Evolutionary conservation across 1,140 invertebrate species (phyloP).

Genomic region (Ladona fulva): DNA sequence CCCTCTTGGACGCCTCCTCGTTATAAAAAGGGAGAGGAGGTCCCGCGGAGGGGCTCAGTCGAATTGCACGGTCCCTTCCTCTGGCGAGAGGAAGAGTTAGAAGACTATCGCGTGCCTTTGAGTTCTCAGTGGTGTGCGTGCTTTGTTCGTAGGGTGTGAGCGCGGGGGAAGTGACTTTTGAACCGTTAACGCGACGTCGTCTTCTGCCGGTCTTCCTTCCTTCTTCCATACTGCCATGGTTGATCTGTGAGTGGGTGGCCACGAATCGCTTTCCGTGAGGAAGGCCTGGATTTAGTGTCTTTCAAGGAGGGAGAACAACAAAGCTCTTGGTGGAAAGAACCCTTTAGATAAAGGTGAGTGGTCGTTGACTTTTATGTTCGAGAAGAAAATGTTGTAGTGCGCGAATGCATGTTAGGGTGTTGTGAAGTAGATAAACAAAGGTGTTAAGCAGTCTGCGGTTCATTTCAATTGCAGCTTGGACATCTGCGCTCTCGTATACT

Average conservation of each 20-base stretch:
- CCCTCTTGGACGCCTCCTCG: neutral
- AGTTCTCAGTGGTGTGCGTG: neutral
- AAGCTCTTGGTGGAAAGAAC: neutral
- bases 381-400: too few relatives aligned
- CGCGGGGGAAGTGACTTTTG: neutral
- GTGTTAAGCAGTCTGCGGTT: too few relatives aligned
- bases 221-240: neutral
- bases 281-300: neutral
- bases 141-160: neutral
- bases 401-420: too few relatives aligned
- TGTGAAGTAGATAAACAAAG: too few relatives aligned
- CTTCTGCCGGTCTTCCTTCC: neutral
- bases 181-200: constrained; percentile 3
- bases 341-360: too few relatives aligned
- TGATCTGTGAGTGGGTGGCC: neutral
- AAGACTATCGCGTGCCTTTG: neutral
- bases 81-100: neutral
- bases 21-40: neutral
- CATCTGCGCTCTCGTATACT: too few relatives aligned
- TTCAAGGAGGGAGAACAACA: neutral
- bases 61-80: neutral
- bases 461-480: too few relatives aligned
- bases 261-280: neutral
- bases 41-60: neutral
- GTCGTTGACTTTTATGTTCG: too few relatives aligned